These are phyloP conservation scores for Onychorhynchus coronatus DNA, from an alignment of 2,113 vertebrate genomes.

Conservation along the genomic window DNA sequence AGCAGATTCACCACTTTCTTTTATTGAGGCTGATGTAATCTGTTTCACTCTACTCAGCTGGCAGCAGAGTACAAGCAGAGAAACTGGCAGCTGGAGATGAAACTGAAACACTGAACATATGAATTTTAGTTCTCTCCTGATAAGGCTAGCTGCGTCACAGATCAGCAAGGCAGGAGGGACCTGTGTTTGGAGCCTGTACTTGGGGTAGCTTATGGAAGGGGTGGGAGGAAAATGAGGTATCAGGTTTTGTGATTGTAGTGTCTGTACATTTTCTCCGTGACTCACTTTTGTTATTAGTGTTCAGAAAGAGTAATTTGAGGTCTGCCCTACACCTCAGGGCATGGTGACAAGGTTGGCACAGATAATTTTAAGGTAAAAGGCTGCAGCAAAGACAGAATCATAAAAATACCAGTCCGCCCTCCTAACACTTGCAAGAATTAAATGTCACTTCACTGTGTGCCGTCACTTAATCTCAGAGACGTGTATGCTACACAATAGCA, in stretches of 20 bases:
- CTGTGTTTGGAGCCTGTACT: neutral
- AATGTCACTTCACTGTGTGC: neutral
- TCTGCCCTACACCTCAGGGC: neutral
- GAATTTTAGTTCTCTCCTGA: neutral
- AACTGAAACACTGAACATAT: neutral
- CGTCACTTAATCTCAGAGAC: neutral
- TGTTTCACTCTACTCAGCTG: neutral
- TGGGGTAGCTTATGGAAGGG: neutral
- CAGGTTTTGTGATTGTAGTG: neutral
- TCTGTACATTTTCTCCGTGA: neutral
- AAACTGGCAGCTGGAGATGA: neutral
- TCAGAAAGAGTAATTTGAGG: neutral
- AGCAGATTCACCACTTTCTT: neutral
- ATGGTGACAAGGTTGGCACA: neutral
- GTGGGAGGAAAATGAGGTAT: neutral
- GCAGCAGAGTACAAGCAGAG: neutral
- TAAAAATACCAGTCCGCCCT: neutral
- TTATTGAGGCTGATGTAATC: neutral
- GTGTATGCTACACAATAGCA: neutral
- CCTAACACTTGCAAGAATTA: neutral
- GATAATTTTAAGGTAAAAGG: neutral
- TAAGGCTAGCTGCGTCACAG: rapidly evolving
- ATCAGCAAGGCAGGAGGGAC: neutral
- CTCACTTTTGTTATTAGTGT: neutral
- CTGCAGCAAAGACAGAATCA: neutral